Evolutionary conservation across 1,140 invertebrate genomes (phyloP).

Genomic region (Anagrus nilaparvatae): DNA sequence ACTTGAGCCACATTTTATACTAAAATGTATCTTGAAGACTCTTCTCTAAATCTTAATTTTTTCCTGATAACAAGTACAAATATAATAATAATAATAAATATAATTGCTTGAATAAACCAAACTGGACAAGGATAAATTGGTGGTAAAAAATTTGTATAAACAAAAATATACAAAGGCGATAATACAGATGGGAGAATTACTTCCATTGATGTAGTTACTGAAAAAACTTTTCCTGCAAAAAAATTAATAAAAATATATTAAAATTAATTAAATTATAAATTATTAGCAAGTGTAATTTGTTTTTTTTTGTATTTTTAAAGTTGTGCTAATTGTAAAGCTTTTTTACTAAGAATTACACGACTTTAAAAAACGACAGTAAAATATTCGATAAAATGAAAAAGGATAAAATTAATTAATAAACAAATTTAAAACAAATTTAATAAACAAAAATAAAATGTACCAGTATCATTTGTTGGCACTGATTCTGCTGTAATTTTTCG

Average conservation of each 20-base stretch:
- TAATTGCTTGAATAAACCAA: slow-evolving; percentile 25
- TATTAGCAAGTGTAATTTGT: too few relatives aligned
- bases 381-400: too few relatives aligned
- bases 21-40: too few relatives aligned
- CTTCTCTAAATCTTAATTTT: slow-evolving; percentile 11
- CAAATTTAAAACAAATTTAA: too few relatives aligned
- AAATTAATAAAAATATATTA: slow-evolving; percentile 7
- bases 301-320: too few relatives aligned
- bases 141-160: slow-evolving; percentile 41
- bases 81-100: slow-evolving; percentile 22
- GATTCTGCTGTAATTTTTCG: slow-evolving; percentile 55
- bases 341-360: too few relatives aligned
- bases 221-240: slow-evolving; percentile 48
- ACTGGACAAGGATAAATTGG: slow-evolving; percentile 32
- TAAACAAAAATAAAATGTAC: slow-evolving; percentile 38
- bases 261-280: slow-evolving; percentile 3
- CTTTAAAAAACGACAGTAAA: too few relatives aligned
- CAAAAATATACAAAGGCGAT: slow-evolving; percentile 48
- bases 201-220: slow-evolving; percentile 51
- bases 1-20: too few relatives aligned
- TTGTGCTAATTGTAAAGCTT: too few relatives aligned
- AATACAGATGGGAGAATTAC: slow-evolving; percentile 48
- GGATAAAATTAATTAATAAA: too few relatives aligned
- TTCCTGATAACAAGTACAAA: slow-evolving; percentile 19
- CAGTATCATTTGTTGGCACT: slow-evolving; percentile 50